A percentile compares a stretch with the other conserved stretches of the same genome.
phyloP scores from a whole-genome alignment of 2,113 vertebrate species.

The Maccullochella peelii region DNA sequence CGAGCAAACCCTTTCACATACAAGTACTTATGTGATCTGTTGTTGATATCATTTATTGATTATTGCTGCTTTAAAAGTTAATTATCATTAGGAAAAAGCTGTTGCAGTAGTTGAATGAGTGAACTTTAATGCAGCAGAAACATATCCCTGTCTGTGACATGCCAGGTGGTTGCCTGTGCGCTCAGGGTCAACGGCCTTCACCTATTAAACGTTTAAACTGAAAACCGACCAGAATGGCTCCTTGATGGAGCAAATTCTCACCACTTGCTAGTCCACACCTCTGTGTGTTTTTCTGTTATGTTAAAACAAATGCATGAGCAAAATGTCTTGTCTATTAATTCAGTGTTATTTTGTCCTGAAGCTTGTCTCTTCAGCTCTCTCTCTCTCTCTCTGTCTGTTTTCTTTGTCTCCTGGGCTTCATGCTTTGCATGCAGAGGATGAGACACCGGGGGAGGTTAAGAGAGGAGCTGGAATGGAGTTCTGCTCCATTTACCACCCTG shows the following conservation, averaged over 20 bases:
- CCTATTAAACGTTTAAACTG: conserved; percentile 13
- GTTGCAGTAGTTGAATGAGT: neutral
- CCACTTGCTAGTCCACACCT: neutral
- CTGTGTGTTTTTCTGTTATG: conserved; percentile 39
- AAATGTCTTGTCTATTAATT: conserved; percentile 44
- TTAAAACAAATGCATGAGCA: conserved; percentile 53
- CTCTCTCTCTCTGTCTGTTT: conserved; percentile 50
- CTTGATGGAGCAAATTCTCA: neutral
- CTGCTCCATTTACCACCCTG: conserved; percentile 83
- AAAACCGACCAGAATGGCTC: neutral
- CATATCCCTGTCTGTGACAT: neutral
- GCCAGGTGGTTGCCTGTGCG: neutral
- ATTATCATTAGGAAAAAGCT: neutral
- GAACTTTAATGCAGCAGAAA: neutral
- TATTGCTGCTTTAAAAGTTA: neutral
- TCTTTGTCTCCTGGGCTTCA: conserved; percentile 76
- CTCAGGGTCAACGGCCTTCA: conserved; percentile 23
- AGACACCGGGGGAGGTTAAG: conserved; percentile 78
- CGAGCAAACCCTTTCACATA: neutral
- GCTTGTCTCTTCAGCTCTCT: conserved; percentile 48
- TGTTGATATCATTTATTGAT: neutral
- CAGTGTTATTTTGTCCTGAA: conserved; percentile 58
- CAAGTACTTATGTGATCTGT: neutral
- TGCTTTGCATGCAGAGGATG: conserved; percentile 80
- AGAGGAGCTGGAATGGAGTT: conserved; percentile 82